phyloP scores from a whole-genome alignment of 2,797 vertebrate species.

The Melopsittacus undulatus region DNA sequence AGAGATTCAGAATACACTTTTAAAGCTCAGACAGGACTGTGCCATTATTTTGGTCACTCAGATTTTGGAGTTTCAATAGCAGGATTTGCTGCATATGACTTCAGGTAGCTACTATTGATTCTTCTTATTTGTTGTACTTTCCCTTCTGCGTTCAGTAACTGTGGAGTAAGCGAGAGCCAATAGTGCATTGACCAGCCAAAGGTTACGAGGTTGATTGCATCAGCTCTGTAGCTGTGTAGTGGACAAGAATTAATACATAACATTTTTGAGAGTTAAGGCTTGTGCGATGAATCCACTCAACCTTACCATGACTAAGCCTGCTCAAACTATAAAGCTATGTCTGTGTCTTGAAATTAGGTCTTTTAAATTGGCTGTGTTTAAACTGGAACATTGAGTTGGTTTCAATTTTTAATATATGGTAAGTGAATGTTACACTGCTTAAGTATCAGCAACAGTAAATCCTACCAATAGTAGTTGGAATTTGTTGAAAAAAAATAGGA shows the following conservation, averaged over 20 bases:
- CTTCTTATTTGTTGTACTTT: constrained; percentile 18
- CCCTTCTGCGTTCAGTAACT: background rate
- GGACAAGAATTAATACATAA: background rate
- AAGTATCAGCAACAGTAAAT: background rate
- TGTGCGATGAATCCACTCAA: background rate
- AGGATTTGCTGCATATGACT: constrained; percentile 81
- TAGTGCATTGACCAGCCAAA: background rate
- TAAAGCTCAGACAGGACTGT: constrained; percentile 83
- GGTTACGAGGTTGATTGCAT: background rate
- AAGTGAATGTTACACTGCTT: background rate
- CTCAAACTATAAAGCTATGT: background rate
- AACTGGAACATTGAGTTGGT: background rate
- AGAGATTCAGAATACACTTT: constrained; percentile 84
- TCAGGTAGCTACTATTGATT: constrained; percentile 80
- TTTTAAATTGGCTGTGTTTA: background rate
- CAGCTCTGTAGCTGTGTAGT: background rate
- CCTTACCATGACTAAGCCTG: background rate
- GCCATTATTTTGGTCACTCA: constrained; percentile 82
- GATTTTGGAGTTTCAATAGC: constrained; percentile 81
- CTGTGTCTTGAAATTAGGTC: background rate
- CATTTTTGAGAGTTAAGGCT: background rate
- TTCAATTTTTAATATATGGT: background rate
- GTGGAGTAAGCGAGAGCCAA: background rate
- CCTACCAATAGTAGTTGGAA: background rate
- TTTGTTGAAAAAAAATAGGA: background rate